phyloP scores from a whole-genome alignment of 2,113 vertebrate genomes.

The Copsychus sechellarum region DNA sequence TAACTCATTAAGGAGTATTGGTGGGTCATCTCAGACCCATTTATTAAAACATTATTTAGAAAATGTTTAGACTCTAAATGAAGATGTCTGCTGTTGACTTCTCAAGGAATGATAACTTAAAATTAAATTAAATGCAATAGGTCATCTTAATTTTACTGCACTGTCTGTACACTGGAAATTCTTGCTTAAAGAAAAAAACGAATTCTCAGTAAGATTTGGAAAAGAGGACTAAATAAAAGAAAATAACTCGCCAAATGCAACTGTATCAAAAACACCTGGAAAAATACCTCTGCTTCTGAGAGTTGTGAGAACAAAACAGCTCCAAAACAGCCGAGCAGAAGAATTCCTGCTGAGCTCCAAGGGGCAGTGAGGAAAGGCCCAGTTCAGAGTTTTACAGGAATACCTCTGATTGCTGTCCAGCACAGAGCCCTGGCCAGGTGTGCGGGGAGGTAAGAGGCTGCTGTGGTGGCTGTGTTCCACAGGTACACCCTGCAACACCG shows the following conservation, averaged over 20 bases:
- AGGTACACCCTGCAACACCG: not conserved
- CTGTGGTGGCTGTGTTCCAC: not conserved
- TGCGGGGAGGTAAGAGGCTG: not conserved
- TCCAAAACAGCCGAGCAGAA: not conserved
- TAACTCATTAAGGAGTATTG: not conserved
- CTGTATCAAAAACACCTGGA: not conserved
- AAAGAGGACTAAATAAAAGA: not conserved
- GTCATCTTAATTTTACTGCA: not conserved
- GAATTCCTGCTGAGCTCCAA: not conserved
- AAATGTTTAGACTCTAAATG: not conserved
- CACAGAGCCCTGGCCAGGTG: too few relatives aligned
- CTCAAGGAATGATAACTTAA: not conserved
- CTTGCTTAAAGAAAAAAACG: not conserved
- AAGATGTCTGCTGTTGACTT: not conserved
- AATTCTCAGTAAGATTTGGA: not conserved
- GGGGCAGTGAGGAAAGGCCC: not conserved
- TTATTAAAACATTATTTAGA: not conserved
- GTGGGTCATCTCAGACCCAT: not conserved
- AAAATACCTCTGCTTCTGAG: not conserved
- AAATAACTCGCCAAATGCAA: not conserved
- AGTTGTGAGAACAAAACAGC: not conserved
- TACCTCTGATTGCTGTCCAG: not conserved
- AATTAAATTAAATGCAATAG: not conserved
- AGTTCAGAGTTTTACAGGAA: not conserved
- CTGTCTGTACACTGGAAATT: not conserved